Evolutionary conservation across 2,888 invertebrate genomes (phyloP).

Genomic region (Epinotia demarniana): DNA sequence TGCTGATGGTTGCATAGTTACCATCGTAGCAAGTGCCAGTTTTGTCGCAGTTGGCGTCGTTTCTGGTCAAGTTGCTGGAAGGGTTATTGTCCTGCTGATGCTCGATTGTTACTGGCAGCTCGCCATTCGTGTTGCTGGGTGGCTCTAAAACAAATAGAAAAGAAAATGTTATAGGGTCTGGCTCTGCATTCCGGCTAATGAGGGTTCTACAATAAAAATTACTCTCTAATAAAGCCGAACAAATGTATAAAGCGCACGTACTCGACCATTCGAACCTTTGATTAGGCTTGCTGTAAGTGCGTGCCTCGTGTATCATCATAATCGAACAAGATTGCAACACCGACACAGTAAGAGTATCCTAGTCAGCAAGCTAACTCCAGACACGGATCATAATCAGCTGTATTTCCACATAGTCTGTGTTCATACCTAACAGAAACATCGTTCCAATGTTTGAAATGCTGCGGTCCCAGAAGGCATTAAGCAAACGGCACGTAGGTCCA

Average conservation of each 20-base stretch:
- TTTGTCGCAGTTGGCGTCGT: conserved; percentile 95
- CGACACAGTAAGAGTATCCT: conserved; percentile 39
- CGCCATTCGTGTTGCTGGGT: conserved; percentile 72
- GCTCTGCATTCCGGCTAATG: conserved; percentile 55
- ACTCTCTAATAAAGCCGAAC: conserved; percentile 57
- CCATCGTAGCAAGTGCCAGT: conserved; percentile 98
- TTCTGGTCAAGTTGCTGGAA: conserved; percentile 89
- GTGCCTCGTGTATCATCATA: conserved; percentile 67
- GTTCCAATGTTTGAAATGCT: neutral
- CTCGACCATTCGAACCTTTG: conserved; percentile 59
- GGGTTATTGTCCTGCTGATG: conserved; percentile 90
- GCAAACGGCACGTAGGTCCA: neutral
- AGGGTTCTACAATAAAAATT: conserved; percentile 41
- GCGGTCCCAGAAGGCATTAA: neutral
- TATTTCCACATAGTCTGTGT: neutral
- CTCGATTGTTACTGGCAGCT: conserved; percentile 90
- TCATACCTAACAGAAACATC: too few species aligned
- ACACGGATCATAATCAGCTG: neutral
- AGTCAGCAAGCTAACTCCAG: conserved; percentile 12
- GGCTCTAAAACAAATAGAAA: conserved; percentile 79
- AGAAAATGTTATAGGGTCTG: conserved; percentile 36
- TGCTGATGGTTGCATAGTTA: conserved; percentile 6
- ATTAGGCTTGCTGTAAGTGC: conserved; percentile 65
- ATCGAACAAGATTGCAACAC: conserved; percentile 73
- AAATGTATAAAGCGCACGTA: conserved; percentile 61